These are phyloP conservation scores for Sycophaga agraensis DNA, from an alignment of 1,140 invertebrate genomes.

Conservation along the genomic window DNA sequence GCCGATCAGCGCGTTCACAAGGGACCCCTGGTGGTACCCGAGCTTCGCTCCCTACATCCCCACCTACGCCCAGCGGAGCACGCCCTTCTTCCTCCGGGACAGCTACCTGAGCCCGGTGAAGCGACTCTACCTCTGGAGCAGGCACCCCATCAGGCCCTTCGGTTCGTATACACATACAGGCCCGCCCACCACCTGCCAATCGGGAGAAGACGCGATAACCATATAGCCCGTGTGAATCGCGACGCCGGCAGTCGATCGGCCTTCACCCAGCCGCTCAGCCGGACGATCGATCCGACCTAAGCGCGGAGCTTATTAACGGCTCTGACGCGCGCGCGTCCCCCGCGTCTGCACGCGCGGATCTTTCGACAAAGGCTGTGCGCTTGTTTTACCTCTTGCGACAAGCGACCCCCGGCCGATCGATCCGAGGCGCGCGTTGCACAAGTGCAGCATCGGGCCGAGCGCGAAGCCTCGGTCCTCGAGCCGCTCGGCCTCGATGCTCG, in stretches of 20 bases:
- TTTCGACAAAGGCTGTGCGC: too few species aligned
- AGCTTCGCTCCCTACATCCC: conserved; percentile 72
- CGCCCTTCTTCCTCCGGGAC: conserved; percentile 79
- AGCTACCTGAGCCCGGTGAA: conserved; percentile 86
- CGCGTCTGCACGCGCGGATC: too few species aligned
- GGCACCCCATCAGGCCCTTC: conserved; percentile 84
- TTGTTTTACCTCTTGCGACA: too few species aligned
- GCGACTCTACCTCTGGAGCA: conserved; percentile 84
- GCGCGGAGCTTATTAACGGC: too few species aligned
- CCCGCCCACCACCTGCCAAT: conserved; percentile 29
- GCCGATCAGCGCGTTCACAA: conserved; percentile 75
- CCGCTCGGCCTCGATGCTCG: too few species aligned
- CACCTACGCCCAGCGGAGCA: conserved; percentile 63
- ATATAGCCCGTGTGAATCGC: too few species aligned
- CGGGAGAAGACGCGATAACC: too few species aligned
- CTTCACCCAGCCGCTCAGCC: conserved; percentile 30
- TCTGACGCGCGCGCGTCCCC: too few species aligned
- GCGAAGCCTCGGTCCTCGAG: too few species aligned
- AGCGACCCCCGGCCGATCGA: too few species aligned
- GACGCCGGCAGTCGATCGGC: conserved; percentile 21
- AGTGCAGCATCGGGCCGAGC: too few species aligned
- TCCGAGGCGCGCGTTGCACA: too few species aligned
- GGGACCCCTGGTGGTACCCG: conserved; percentile 85
- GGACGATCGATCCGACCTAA: conserved; percentile 24
- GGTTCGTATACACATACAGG: conserved; percentile 55